A percentile compares a stretch with the other conserved stretches of the same genome.
phyloP scores from a whole-genome alignment of 2,888 invertebrate species.

The Zygaena filipendulae region DNA sequence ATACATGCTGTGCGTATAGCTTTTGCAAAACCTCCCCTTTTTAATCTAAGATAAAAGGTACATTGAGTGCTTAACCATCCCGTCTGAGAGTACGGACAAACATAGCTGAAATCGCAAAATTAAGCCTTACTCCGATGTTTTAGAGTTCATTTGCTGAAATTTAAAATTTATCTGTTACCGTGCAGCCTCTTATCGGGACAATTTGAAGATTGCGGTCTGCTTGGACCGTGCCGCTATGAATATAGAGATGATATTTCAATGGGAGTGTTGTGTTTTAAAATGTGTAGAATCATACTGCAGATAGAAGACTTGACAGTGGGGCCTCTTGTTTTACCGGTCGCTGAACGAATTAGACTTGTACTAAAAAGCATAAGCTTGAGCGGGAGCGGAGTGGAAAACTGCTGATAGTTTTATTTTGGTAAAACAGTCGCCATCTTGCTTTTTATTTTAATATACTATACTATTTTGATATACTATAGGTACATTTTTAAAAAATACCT shows the following conservation, averaged over 20 bases:
- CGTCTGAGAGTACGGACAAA: conserved; percentile 28
- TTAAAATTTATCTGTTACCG: conserved; percentile 12
- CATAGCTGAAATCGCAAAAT: conserved; percentile 11
- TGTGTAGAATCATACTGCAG: conserved; percentile 39
- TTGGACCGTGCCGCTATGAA: neutral
- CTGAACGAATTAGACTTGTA: conserved; percentile 32
- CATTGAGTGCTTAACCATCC: conserved; percentile 60
- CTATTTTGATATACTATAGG: no score
- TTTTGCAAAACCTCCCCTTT: conserved; percentile 36
- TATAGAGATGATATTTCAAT: conserved; percentile 21
- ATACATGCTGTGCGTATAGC: no score
- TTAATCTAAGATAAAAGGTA: conserved; percentile 65
- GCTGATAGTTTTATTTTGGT: no score
- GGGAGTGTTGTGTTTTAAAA: conserved; percentile 12
- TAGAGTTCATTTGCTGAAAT: conserved; percentile 6
- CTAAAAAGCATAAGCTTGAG: no score
- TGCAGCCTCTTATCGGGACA: conserved; percentile 23
- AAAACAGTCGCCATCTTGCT: no score
- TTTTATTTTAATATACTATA: no score
- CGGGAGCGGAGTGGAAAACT: no score
- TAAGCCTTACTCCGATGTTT: conserved; percentile 7
- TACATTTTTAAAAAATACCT: no score
- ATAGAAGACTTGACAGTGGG: conserved; percentile 54
- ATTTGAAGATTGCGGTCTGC: conserved; percentile 15
- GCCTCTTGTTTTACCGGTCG: conserved; percentile 60